Conservation (phyloP, 2,113 vertebrate species). For the Chamaea fasciata region DNA sequence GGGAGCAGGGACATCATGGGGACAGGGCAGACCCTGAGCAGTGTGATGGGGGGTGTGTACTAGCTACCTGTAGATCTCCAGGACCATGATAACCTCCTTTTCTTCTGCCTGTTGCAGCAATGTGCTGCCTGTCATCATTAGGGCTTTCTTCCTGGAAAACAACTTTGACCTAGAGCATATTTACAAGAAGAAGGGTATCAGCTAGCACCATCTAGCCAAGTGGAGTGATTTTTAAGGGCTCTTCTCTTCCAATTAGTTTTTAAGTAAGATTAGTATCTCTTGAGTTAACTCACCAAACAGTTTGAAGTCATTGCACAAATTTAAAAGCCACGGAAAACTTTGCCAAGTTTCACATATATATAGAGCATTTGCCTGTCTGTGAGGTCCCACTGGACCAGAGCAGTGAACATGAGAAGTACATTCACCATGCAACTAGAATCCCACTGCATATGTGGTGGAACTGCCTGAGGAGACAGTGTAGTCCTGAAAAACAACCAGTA, state of each 20-base stretch:
- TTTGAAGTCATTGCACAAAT: neutral
- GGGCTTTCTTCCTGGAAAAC: neutral
- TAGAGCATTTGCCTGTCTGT: neutral
- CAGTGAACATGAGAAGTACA: neutral
- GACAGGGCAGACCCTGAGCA: neutral
- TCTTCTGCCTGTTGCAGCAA: neutral
- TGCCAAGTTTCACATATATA: neutral
- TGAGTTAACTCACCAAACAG: neutral
- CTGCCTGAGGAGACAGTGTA: neutral
- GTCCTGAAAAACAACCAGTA: neutral
- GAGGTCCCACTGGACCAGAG: neutral
- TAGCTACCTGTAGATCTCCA: neutral
- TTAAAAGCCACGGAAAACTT: neutral
- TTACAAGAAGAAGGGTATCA: neutral
- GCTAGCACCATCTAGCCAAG: neutral
- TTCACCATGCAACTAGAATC: neutral
- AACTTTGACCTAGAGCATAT: neutral
- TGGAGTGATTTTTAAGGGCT: neutral
- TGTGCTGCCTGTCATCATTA: neutral
- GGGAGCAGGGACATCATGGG: neutral
- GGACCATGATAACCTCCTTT: neutral
- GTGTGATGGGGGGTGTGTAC: accelerated
- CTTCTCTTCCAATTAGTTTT: neutral
- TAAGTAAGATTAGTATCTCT: neutral
- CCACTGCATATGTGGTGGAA: accelerated